Base-by-base conservation (phyloP, 2,888 invertebrate species). In the Coenonympha glycerion region DNA sequence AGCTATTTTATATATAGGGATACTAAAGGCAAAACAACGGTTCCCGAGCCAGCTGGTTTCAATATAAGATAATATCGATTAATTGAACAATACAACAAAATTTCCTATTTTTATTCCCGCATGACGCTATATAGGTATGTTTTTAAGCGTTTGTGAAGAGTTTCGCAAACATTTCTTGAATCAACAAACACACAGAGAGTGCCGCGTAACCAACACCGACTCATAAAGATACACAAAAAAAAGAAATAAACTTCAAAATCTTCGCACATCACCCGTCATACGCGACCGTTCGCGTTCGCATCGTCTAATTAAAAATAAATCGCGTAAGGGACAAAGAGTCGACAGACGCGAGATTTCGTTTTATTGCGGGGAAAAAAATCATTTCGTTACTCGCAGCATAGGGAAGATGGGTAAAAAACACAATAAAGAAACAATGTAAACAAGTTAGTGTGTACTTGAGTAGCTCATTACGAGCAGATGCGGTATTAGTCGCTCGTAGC, bases 381-480 rank as follows among this genome's bases (percentile, higher is more conserved):
- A 76, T 76, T 69, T 72, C 71, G 76, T 76, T 76, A 77, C 41
- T n/a, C 28, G 28, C 18, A 28, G 57, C 76, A 79, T 77, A 76
- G 81, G 70, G 75, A 78, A 78, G 69, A 71, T 73, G 74, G 73
- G 79, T 70, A 82, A 85, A 85, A 86, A 86, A 84, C 85, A 85
- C 85, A 87, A 87, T 87, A 87, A 87, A 86, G 86, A 83, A 75
- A 86, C 86, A 85, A 82, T 85, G 87, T 86, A 87, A 86, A 87
- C 87, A 87, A 84, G 86, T 86, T 86, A 86, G 73, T 74, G 79
- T 66, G 84, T 82, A 84, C 86, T 86, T 84, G 86, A 86, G 87
- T 79, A 76, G 85, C 86, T 87, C 86, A 87, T 87, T 86, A 87
- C 74, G 71, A 66, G 76, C 76, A 81, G 85, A 84, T 83, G 80